These are phyloP conservation scores for Byasa hedistus DNA, from an alignment of 2,888 invertebrate genomes.

Conservation along the genomic window DNA sequence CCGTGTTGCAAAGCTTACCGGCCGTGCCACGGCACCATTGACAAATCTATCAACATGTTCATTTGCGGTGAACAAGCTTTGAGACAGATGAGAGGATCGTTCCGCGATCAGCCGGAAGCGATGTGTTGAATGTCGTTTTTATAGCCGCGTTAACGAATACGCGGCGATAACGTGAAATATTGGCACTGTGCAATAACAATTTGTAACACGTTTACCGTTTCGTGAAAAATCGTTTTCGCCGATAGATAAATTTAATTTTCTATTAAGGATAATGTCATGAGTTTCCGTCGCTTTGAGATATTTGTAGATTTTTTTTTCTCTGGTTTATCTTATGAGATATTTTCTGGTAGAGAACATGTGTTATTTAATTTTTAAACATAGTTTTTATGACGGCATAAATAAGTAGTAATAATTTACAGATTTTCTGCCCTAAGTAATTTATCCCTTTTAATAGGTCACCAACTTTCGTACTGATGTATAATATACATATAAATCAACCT, in stretches of 20 bases:
- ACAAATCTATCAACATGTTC: constrained; percentile 22
- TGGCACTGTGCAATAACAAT: constrained; percentile 8
- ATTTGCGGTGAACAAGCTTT: constrained; percentile 6
- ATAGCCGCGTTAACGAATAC: constrained; percentile 9
- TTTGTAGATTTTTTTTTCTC: no score
- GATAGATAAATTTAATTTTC: background rate
- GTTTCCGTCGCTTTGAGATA: background rate
- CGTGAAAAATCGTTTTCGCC: background rate
- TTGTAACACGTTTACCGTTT: constrained; percentile 4
- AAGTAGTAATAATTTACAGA: no score
- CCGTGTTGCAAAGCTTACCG: no score
- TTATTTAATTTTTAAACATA: no score
- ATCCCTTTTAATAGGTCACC: no score
- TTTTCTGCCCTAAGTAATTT: no score
- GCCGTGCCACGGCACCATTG: background rate
- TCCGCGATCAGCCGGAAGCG: constrained; percentile 1
- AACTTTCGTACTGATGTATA: no score
- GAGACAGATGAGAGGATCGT: constrained; percentile 5
- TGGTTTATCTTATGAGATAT: no score
- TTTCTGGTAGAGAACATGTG: no score
- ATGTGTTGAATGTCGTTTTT: constrained; percentile 9
- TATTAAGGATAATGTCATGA: background rate
- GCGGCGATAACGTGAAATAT: background rate
- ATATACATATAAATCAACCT: no score
- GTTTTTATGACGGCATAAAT: no score